Evolutionary conservation across 2,113 vertebrate genomes (phyloP).

Genomic region (Elephantulus edwardii): DNA sequence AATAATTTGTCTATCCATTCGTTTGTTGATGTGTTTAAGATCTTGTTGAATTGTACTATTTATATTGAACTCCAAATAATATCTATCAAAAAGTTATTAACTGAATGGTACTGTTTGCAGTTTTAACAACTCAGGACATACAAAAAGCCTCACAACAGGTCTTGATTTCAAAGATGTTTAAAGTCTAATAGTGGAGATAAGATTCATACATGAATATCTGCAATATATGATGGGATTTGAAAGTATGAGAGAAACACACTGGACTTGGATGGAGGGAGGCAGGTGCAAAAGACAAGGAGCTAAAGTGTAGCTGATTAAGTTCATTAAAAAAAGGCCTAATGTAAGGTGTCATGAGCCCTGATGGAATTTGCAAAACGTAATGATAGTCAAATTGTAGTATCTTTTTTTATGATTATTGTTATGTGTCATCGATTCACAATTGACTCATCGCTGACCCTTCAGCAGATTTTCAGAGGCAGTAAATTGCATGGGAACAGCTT

Average conservation of each 20-base stretch:
- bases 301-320: background rate
- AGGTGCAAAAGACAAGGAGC: background rate
- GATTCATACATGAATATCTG: background rate
- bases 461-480: too few species aligned
- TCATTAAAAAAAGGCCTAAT: background rate
- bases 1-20: too few species aligned
- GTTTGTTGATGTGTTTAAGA: too few species aligned
- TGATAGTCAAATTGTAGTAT: background rate
- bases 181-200: background rate
- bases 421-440: too few species aligned
- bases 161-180: background rate
- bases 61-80: too few species aligned
- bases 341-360: background rate
- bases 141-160: background rate
- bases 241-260: background rate
- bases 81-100: too few species aligned
- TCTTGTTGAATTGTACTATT: too few species aligned
- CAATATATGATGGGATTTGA: background rate
- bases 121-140: background rate
- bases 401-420: too few species aligned
- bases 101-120: too few species aligned
- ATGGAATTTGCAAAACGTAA: background rate
- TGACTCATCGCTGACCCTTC: too few species aligned
- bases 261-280: background rate
- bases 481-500: too few species aligned